Conservation (phyloP, 2,113 vertebrate genomes). For the Takifugu flavidus region DNA sequence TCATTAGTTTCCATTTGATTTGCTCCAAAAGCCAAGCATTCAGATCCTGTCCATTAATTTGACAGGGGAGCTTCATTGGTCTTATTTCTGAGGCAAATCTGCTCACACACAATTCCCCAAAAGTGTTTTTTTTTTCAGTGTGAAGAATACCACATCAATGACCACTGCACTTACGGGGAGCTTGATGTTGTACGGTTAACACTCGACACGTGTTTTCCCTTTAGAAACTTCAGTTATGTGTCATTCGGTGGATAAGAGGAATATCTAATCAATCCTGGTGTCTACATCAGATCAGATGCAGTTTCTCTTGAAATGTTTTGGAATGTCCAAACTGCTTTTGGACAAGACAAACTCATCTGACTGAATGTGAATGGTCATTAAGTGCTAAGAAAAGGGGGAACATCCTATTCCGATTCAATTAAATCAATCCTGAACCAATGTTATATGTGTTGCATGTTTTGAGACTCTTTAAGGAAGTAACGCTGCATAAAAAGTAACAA, state of each 20-base stretch:
- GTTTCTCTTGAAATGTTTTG: conserved; percentile 5
- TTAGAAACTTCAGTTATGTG: conserved; percentile 4
- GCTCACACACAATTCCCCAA: conserved; percentile 4
- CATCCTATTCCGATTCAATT: no score
- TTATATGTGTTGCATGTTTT: no score
- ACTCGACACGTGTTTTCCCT: conserved; percentile 2
- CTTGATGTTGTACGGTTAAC: conserved; percentile 4
- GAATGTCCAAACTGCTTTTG: neutral
- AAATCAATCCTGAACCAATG: no score
- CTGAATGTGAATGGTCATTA: no score
- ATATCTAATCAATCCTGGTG: neutral
- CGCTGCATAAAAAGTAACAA: neutral
- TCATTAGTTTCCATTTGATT: conserved; percentile 75
- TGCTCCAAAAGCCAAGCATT: conserved; percentile 58
- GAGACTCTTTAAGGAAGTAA: no score
- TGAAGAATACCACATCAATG: conserved; percentile 19
- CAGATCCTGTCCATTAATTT: conserved; percentile 72
- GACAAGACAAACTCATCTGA: no score
- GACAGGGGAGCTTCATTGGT: conserved; percentile 60
- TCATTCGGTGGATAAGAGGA: no score
- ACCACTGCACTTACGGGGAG: neutral
- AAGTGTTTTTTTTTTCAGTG: conserved; percentile 11
- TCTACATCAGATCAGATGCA: conserved; percentile 1
- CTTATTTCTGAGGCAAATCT: conserved; percentile 44
- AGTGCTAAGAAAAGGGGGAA: no score